phyloP scores from a whole-genome alignment of 1,140 invertebrate species.

The Anastrepha obliqua region DNA sequence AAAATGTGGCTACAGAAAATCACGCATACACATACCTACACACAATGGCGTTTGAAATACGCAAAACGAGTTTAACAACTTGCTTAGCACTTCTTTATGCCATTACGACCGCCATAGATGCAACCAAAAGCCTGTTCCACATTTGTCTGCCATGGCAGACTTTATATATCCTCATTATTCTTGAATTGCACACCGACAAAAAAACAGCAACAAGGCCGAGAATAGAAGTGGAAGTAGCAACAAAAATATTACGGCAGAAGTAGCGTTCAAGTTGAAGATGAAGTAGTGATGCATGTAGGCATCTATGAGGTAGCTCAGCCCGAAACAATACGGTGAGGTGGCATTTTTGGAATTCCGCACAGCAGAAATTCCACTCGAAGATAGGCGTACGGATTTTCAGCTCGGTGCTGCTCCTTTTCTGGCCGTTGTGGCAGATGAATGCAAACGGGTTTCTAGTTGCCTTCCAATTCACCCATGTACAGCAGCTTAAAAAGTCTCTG shows the following conservation, averaged over 20 bases:
- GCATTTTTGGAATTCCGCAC: constrained; percentile 26
- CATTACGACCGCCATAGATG: neutral
- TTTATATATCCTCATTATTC: constrained; percentile 10
- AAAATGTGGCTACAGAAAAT: no score
- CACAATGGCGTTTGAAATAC: neutral
- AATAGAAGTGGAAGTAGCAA: neutral
- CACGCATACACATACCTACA: neutral
- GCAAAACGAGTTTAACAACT: constrained; percentile 29
- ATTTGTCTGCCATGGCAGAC: neutral
- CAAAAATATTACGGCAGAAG: neutral
- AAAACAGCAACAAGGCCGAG: neutral
- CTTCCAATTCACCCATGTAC: neutral
- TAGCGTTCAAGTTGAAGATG: neutral
- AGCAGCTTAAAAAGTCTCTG: neutral
- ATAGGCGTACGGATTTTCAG: neutral
- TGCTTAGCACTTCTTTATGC: neutral
- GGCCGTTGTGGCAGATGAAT: neutral
- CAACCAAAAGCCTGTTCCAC: neutral
- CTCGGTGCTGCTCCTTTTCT: neutral
- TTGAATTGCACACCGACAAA: neutral
- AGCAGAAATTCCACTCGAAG: neutral
- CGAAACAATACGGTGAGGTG: constrained; percentile 1
- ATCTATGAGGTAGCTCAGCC: neutral
- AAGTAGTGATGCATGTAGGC: neutral
- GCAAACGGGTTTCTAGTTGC: neutral